Percentiles rank a stretch among this genome's conserved stretches.
Conservation (phyloP, 2,113 vertebrate genomes). For the Progne subis region DNA sequence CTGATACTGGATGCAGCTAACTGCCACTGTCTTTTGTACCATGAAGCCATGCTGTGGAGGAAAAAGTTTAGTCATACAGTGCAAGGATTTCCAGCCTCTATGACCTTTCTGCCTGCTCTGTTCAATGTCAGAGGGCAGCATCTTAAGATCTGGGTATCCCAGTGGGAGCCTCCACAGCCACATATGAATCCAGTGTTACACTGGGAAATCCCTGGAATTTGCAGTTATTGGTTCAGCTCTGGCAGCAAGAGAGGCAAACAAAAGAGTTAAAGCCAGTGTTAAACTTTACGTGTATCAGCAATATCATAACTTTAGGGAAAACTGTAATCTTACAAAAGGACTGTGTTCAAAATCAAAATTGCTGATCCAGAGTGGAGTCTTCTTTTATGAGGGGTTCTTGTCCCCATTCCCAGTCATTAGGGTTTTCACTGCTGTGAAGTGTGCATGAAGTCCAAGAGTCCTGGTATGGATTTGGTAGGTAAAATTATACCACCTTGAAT, state of each 20-base stretch:
- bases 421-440: not conserved
- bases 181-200: fast-evolving
- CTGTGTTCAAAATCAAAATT: not conserved
- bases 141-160: not conserved
- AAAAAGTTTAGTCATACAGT: not conserved
- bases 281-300: not conserved
- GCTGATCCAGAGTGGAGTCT: not conserved
- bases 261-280: not conserved
- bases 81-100: not conserved
- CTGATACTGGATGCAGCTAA: not conserved
- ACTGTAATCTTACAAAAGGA: not conserved
- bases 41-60: not conserved
- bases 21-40: not conserved
- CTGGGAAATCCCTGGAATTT: not conserved
- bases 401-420: not conserved
- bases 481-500: not conserved
- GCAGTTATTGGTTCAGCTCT: not conserved
- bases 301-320: not conserved
- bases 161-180: not conserved
- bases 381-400: not conserved
- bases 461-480: not conserved
- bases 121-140: not conserved
- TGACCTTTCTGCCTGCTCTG: not conserved
- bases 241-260: not conserved
- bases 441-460: not conserved